phyloP scores from a whole-genome alignment of 2,888 invertebrate genomes.

The Coelinius sp. region DNA sequence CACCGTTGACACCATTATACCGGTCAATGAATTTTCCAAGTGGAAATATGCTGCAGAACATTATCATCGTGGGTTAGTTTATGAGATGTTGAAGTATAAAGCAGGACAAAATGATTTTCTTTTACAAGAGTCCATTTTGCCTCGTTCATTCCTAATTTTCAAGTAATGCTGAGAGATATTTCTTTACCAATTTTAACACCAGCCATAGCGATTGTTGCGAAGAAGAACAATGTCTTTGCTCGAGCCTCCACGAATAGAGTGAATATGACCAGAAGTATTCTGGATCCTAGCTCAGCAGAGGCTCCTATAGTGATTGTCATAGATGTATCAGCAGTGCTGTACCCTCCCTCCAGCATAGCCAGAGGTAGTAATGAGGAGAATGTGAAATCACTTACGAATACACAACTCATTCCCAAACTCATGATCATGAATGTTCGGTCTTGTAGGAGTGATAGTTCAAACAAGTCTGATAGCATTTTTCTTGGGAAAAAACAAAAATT shows the following conservation, averaged over 20 bases:
- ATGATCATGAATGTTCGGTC: conserved; percentile 74
- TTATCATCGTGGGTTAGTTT: neutral
- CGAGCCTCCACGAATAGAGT: conserved; percentile 76
- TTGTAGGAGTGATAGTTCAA: conserved; percentile 64
- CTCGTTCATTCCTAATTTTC: no score
- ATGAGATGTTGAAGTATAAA: no score
- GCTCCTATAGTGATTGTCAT: conserved; percentile 80
- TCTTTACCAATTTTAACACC: conserved; percentile 79
- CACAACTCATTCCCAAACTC: conserved; percentile 78
- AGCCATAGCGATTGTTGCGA: conserved; percentile 78
- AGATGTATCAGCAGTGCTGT: conserved; percentile 76
- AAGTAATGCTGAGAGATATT: neutral
- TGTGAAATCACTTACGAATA: conserved; percentile 79
- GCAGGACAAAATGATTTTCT: neutral
- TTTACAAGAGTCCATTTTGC: no score
- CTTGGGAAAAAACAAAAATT: conserved; percentile 41
- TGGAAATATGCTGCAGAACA: conserved; percentile 74
- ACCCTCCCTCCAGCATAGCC: conserved; percentile 75
- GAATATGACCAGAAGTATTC: conserved; percentile 76
- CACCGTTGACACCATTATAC: conserved; percentile 75
- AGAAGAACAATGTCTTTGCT: conserved; percentile 78
- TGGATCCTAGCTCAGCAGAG: conserved; percentile 78
- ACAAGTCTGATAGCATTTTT: conserved; percentile 51
- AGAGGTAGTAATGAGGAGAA: conserved; percentile 81
- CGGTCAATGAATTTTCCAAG: conserved; percentile 73